These are phyloP conservation scores for Harmothoe impar DNA, from an alignment of 2,888 invertebrate species.

Conservation along the genomic window DNA sequence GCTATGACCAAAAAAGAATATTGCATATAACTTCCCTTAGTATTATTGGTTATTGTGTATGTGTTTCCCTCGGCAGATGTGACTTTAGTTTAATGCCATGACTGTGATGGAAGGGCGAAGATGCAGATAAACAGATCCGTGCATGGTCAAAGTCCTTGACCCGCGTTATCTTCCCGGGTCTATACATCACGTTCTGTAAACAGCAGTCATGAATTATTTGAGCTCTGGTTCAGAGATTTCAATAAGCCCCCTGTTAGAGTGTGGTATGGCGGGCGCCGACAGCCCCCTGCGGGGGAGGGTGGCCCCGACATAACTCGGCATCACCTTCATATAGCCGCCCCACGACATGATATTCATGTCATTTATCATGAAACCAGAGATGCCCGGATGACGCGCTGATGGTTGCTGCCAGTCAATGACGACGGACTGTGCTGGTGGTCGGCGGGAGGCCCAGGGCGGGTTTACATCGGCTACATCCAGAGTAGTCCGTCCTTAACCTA, in stretches of 20 bases:
- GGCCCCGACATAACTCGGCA: constrained; percentile 40
- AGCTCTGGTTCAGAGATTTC: constrained; percentile 33
- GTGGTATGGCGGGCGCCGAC: background rate
- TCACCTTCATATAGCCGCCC: constrained; percentile 38
- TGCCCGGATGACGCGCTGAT: background rate
- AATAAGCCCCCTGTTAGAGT: constrained; percentile 51
- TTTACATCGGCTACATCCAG: too few species aligned
- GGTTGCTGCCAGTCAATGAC: background rate
- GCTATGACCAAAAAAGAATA: too few species aligned
- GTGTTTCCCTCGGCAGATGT: background rate
- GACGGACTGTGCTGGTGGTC: constrained; percentile 14
- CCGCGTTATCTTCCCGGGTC: background rate
- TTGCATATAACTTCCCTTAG: too few species aligned
- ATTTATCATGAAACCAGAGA: constrained; percentile 40
- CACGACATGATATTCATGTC: constrained; percentile 37
- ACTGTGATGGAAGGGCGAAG: too few species aligned
- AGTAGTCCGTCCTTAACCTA: too few species aligned
- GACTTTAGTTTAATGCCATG: too few species aligned
- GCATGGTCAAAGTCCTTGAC: too few species aligned
- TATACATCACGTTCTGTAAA: constrained; percentile 14
- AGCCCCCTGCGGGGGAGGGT: background rate
- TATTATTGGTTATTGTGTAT: background rate
- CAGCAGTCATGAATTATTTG: constrained; percentile 29
- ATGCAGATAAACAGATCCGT: too few species aligned
- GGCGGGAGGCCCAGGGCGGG: background rate